Percentiles rank a stretch among this genome's conserved stretches.
These are phyloP conservation scores for Chloromyia formosa DNA, from an alignment of 2,888 invertebrate genomes.

Conservation along the genomic window DNA sequence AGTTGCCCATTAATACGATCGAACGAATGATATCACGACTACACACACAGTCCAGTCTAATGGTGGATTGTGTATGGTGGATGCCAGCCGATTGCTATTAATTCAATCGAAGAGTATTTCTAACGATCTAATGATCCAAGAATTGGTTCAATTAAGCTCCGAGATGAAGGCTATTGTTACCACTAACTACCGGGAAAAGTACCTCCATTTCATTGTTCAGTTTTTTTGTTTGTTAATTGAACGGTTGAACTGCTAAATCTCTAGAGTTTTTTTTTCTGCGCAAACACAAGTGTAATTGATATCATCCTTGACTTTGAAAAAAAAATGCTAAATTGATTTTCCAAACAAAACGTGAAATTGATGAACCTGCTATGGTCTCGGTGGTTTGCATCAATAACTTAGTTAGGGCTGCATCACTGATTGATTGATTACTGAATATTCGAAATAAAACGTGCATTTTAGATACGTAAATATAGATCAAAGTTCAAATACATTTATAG, in stretches of 20 bases:
- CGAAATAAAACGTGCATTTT: no score
- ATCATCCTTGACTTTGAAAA: conserved; percentile 3
- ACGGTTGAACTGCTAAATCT: no score
- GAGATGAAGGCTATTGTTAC: conserved; percentile 9
- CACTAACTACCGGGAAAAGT: background rate
- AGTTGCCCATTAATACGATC: background rate
- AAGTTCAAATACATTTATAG: no score
- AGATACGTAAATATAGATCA: no score
- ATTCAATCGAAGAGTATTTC: background rate
- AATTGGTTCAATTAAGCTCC: conserved; percentile 14
- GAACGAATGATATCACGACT: background rate
- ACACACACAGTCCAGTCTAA: background rate
- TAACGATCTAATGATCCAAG: conserved; percentile 4
- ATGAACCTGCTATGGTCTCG: no score
- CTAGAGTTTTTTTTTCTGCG: background rate
- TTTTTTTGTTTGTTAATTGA: no score
- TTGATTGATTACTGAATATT: no score
- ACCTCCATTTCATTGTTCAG: background rate
- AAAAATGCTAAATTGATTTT: background rate
- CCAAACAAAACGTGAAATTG: no score
- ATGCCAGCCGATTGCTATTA: background rate
- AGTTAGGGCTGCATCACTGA: no score
- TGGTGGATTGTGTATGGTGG: background rate
- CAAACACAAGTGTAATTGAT: background rate
- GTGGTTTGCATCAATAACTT: no score